Base-by-base conservation (phyloP, 2,797 vertebrate genomes). In the Bradypus variegatus region DNA sequence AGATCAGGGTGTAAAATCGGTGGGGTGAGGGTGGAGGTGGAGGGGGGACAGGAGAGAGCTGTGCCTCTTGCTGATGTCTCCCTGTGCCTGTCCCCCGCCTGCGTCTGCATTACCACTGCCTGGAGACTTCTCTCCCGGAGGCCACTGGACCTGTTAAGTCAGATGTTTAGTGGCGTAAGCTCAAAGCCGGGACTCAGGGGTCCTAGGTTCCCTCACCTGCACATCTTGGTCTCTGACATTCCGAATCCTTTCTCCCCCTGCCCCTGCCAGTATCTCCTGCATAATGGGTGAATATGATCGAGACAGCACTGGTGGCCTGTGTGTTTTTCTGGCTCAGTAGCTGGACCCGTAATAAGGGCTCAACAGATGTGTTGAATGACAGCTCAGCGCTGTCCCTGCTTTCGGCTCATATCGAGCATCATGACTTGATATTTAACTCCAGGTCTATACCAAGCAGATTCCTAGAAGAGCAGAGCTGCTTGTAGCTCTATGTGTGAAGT, bases 81-180 rank as follows among this genome's bases (percentile, higher is more conserved):
- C n/a, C n/a, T n/a, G 41, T 5, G 41, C 8, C 41, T 45, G 41
- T 45, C 41, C 41, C 41, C 41, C 41, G 45, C 45, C 16, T 4
- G 18, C 6, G 18, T 62, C n/a, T 67, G 83, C 48, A 0, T 6
- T 4, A 0, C 18, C 58, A 78, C 36, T 2, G 0, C 45, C 65
- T 19, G 50, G 67, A 53, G 31, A 27, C 38, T 4, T 23, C n/a
- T 64, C 33, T 41, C 84, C 58, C 5, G 58, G 53, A 72, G 73
- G 21, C 2, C 0, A n/a, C 31, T 5, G 16, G 65, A 58, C 78
- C 72, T 69, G 72, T 4, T 13, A 45, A 36, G 58, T 76, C 7
- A 5, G 72, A 27, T 18, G 38, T 73, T 73, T 2, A n/a, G 38
- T 6, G 16, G 72, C 48, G 8, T 8, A 36, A 62, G 27, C 73